A percentile compares a stretch with the other conserved stretches of the same genome.
Conservation (phyloP, 2,113 vertebrate species). For the Aix galericulata region DNA sequence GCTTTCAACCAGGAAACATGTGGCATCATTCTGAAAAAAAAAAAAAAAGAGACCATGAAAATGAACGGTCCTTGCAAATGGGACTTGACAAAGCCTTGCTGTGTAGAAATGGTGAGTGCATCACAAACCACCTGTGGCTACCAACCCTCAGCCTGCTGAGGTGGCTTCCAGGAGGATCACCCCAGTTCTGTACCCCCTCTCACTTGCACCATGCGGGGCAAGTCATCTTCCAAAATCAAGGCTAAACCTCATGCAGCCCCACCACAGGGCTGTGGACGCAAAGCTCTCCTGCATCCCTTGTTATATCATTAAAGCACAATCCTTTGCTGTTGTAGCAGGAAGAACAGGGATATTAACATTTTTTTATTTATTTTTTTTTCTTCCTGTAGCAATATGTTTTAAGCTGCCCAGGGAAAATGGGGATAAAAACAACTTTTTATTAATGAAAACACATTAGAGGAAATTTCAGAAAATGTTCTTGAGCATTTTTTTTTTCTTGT, state of each 20-base stretch:
- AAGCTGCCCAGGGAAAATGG: not conserved
- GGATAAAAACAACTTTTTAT: not conserved
- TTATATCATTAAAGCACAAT: fast-evolving
- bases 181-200: fast-evolving
- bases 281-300: not conserved
- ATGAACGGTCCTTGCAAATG: not conserved
- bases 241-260: not conserved
- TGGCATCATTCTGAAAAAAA: not conserved
- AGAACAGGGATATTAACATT: not conserved
- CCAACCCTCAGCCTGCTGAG: fast-evolving
- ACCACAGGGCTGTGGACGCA: not conserved
- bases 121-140: not conserved
- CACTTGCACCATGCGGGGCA: not conserved
- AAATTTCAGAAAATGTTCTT: not conserved
- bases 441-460: not conserved
- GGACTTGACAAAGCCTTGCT: not conserved
- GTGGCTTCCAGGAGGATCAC: not conserved
- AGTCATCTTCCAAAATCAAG: not conserved
- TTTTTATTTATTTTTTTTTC: not conserved
- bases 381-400: not conserved
- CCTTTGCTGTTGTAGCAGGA: not conserved
- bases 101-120: not conserved
- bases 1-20: not conserved
- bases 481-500: not conserved
- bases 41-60: not conserved